Evolutionary conservation across 2,797 vertebrate species (phyloP), one percentile per base, ranked within the genome.

Genomic region (Enteromius afrohamiltoni): DNA sequence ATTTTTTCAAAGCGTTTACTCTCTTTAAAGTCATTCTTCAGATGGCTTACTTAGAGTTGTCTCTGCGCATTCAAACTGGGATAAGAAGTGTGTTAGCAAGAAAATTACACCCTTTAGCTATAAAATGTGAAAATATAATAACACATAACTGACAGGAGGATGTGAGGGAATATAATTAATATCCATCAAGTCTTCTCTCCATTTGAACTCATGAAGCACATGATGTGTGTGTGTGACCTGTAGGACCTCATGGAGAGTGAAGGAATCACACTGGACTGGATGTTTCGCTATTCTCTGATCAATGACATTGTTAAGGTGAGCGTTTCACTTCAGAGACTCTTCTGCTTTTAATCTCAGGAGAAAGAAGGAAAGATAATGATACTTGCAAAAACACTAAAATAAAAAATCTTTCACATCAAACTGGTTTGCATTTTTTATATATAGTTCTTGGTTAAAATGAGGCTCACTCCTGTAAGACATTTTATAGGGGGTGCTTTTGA

Each of bases 231-330:
- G 93, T 91, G 60, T 42, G 76, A 37, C 49, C 14, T 49, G 26
- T 87, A 98, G 97, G 97, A 98, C 86, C 96, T 98, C 86, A 93
- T 98, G 94, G 97, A 98, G 91, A 97, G 96, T 0, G 97, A 98
- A 82, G 96, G 95, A 90, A 98, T 98, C 90, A 97, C 95, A 0
- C 87, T 98, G 92, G 97, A 98, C 89, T 98, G 97, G 97, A 97
- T 98, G 96, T 98, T 98, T 89, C 95, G 96, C 87, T 97, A 97
- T 84, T 98, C 97, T 0, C 96, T 98, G 85, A 97, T 96, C 91
- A 95, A 89, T 0, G 97, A 98, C 90, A 97, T 98, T 0, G 95
- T 98, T 80, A 97, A 97, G 96, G 97, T 97, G 86, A 79, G 70
- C 0, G 10, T 16, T 60, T 37, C 3, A 23, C 11, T 2, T 19